A percentile compares a stretch with the other conserved stretches of the same genome.
Evolutionary conservation across 2,888 invertebrate genomes (phyloP).

Genomic region (Chymomyza procnemis): DNA sequence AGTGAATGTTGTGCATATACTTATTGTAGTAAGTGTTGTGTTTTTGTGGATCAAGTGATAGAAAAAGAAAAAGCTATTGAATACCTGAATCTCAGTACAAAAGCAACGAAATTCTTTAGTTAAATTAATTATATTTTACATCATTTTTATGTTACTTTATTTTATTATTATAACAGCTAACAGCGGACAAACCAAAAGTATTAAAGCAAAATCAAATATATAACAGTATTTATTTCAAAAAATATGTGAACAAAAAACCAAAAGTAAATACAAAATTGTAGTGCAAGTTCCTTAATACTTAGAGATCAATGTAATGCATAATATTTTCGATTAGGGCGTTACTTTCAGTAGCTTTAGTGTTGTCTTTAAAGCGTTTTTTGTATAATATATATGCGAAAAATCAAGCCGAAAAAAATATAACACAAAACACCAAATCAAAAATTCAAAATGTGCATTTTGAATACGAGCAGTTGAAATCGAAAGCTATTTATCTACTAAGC

Average conservation of each 20-base stretch:
- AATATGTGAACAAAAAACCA: background rate
- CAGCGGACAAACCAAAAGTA: background rate
- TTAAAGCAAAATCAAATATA: background rate
- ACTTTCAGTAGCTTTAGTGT: slow-evolving; percentile 45
- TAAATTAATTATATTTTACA: too few relatives aligned
- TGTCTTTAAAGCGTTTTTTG: slow-evolving; percentile 64
- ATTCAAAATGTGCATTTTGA: slow-evolving; percentile 14
- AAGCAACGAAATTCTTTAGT: slow-evolving; percentile 33
- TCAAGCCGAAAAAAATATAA: background rate
- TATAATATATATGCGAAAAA: slow-evolving; percentile 56
- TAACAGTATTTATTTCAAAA: background rate
- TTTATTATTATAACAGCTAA: background rate
- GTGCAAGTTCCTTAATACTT: slow-evolving; percentile 58
- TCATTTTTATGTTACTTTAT: slow-evolving; percentile 13
- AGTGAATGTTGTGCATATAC: slow-evolving; percentile 29
- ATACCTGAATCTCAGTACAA: slow-evolving; percentile 69
- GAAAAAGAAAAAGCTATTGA: slow-evolving; percentile 31
- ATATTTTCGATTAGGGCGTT: slow-evolving; percentile 49
- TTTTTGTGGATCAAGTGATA: slow-evolving; percentile 41
- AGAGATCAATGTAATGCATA: slow-evolving; percentile 42
- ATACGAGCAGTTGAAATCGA: background rate
- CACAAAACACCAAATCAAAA: slow-evolving; percentile 10
- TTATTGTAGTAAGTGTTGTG: slow-evolving; percentile 10
- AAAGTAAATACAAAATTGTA: slow-evolving; percentile 20
- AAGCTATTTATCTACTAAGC: background rate